A percentile compares a stretch with the other conserved stretches of the same genome.
Conservation (phyloP, 2,888 invertebrate species). For the Aporophyla lueneburgensis region DNA sequence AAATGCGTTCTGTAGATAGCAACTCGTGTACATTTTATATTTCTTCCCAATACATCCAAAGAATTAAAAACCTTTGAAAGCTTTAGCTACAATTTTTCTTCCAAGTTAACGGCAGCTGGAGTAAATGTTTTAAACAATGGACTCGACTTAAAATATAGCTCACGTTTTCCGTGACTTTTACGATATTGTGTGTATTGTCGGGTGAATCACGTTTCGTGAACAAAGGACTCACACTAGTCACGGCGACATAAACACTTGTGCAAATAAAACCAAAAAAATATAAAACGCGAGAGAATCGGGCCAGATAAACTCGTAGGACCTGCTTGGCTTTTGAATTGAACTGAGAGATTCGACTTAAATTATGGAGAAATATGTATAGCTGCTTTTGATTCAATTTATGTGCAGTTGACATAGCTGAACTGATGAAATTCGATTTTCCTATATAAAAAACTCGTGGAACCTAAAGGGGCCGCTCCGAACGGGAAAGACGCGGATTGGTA, state of each 20-base stretch:
- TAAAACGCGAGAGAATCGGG: slow-evolving; percentile 19
- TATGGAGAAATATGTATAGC: neutral
- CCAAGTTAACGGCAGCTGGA: slow-evolving; percentile 11
- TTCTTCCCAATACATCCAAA: slow-evolving; percentile 32
- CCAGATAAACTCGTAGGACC: slow-evolving; percentile 10
- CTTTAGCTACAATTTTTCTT: slow-evolving; percentile 32
- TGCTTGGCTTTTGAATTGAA: slow-evolving; percentile 21
- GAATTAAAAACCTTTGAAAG: slow-evolving; percentile 13
- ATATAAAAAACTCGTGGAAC: neutral
- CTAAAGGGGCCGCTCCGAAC: too few species aligned
- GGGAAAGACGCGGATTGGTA: too few species aligned
- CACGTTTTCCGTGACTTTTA: slow-evolving; percentile 58
- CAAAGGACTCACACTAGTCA: slow-evolving; percentile 55
- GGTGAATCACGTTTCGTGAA: slow-evolving; percentile 58
- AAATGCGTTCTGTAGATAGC: slow-evolving; percentile 11
- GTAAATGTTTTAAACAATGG: slow-evolving; percentile 50
- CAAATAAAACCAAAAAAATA: slow-evolving; percentile 52
- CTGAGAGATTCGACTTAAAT: neutral
- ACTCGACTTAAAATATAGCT: slow-evolving; percentile 51
- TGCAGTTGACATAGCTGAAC: neutral
- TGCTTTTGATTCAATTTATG: neutral
- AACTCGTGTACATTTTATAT: slow-evolving; percentile 15
- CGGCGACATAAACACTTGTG: slow-evolving; percentile 45
- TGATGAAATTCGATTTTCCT: neutral
- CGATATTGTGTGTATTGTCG: slow-evolving; percentile 59